Percentiles rank a stretch among this genome's conserved stretches.
Evolutionary conservation across 2,797 vertebrate species (phyloP).

Genomic region (Loris lydekkerianus): DNA sequence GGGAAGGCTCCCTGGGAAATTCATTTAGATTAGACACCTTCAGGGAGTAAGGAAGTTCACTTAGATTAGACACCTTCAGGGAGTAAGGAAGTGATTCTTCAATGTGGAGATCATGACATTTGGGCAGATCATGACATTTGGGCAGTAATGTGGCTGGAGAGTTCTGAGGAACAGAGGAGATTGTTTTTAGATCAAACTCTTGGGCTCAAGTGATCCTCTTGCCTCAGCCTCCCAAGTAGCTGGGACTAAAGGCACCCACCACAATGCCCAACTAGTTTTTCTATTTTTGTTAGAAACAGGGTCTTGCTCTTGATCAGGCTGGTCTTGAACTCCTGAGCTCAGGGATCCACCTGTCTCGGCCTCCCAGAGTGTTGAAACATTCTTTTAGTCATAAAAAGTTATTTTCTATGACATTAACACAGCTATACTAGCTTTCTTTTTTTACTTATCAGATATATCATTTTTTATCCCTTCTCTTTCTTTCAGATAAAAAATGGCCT

Average conservation of each 20-base stretch:
- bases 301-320: too few relatives aligned
- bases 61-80: not conserved
- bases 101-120: not conserved
- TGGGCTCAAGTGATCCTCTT: too few relatives aligned
- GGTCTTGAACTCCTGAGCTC: too few relatives aligned
- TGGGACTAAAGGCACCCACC: too few relatives aligned
- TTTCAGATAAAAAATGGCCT: not conserved
- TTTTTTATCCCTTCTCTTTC: conserved; percentile 8
- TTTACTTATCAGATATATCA: not conserved
- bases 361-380: not conserved
- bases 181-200: too few relatives aligned
- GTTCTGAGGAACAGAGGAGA: not conserved
- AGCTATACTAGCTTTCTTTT: not conserved
- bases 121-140: not conserved
- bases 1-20: not conserved
- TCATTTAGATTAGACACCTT: not conserved
- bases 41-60: not conserved
- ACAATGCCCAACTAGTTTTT: too few relatives aligned
- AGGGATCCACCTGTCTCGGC: too few relatives aligned
- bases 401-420: not conserved
- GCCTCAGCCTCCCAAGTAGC: too few relatives aligned
- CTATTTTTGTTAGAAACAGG: too few relatives aligned
- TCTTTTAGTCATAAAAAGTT: not conserved
- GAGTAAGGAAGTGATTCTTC: not conserved
- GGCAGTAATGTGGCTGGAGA: not conserved